Evolutionary conservation across 1,140 invertebrate species (phyloP), one percentile per base, ranked within the genome.

Genomic region (Trissolcus basalis): DNA sequence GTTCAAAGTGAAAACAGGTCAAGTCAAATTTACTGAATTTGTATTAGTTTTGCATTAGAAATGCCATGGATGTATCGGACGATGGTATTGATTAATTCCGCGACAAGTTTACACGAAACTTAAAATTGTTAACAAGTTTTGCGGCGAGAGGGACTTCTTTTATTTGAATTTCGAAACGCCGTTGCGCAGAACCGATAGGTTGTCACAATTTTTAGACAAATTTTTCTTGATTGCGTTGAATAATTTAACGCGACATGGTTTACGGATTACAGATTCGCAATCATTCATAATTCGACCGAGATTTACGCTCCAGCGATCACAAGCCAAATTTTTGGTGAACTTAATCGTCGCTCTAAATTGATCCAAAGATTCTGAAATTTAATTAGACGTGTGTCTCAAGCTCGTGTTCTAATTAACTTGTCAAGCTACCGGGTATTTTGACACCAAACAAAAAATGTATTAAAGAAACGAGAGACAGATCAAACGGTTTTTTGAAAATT

Each of bases 41-140:
- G 73, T 67, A 71, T 77, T 71, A 67, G 49, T 67, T 67, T 71
- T 67, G 60, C 67, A 77, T 77, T 61, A 71, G 44, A 39, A 48
- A 69, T 69, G 64, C 44, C 33, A 43, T 10, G 14, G 45, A 69
- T 64, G 64, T 64, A 60, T 69, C 59, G 32, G n/a, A 13, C 41
- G 58, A 63, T 61, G 12, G 9, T 59, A 75, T 69, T 56, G 45
- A 75, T 68, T 67, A 68, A 74, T 63, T 63, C 44, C 19, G 48
- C 16, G 39, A 61, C 49, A 73, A 35, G 51, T 58, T 55, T 50
- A 53, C 49, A 54, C 43, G 49, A 12, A 60, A 73, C 43, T 60
- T 65, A 19, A 43, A 54, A 54, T 65, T 72, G 36, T 33, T 54
- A 53, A 9, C 13, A 9, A 45, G 5, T 14, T 12, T 5, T n/a